Evolutionary conservation across 2,888 invertebrate species (phyloP).

Genomic region (Stomorhina lunata): DNA sequence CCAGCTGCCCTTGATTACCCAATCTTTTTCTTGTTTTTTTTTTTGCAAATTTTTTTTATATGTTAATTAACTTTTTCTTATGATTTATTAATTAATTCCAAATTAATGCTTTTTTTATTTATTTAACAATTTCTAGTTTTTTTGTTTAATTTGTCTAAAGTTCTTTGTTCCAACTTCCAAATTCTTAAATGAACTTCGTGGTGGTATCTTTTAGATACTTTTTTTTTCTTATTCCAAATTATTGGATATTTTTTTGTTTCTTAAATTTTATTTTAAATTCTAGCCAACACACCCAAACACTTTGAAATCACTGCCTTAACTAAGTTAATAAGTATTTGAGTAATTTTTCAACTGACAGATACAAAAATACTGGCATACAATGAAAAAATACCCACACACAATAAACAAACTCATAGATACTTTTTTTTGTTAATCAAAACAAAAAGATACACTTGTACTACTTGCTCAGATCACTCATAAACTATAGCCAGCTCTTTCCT

Average conservation of each 20-base stretch:
- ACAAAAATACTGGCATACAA: conserved; percentile 15
- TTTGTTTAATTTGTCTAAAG: conserved; percentile 1
- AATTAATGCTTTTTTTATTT: not conserved
- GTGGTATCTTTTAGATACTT: conserved; percentile 46
- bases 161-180: conserved; percentile 60
- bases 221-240: conserved; percentile 1
- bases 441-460: conserved; percentile 36
- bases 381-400: conserved; percentile 25
- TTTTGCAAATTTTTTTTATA: conserved; percentile 18
- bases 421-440: not conserved
- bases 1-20: conserved; percentile 55
- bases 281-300: conserved; percentile 75
- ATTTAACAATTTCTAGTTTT: not conserved
- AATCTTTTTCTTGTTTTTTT: conserved; percentile 25
- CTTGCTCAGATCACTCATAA: not conserved
- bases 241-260: not conserved
- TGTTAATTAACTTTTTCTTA: conserved; percentile 19
- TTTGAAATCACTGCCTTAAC: conserved; percentile 73
- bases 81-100: not conserved
- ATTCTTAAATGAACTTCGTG: conserved; percentile 62
- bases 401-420: conserved; percentile 51
- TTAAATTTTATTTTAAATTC: not conserved
- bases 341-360: conserved; percentile 1
- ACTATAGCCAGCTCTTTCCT: conserved; percentile 24
- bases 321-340: conserved; percentile 66